A percentile compares a stretch with the other conserved stretches of the same genome.
phyloP scores from a whole-genome alignment of 2,888 invertebrate genomes.

The Steinernema scapterisci region DNA sequence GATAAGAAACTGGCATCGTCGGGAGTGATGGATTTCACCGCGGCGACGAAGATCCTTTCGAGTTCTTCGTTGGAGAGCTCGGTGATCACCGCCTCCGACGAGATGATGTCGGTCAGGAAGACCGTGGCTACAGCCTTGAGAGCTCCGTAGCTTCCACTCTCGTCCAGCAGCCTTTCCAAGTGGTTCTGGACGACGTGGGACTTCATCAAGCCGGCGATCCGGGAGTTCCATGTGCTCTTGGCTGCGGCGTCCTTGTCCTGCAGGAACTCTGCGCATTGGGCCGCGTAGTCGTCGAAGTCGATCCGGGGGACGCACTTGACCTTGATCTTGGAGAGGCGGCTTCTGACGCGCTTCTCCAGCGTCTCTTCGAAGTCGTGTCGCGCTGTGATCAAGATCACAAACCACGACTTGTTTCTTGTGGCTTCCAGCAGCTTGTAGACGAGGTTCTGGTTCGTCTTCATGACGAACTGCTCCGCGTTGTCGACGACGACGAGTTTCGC shows the following conservation, averaged over 20 bases:
- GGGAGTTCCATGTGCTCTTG: conserved; percentile 21
- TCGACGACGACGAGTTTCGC: conserved; percentile 1
- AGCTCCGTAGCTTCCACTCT: background rate
- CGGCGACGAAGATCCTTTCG: background rate
- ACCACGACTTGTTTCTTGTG: background rate
- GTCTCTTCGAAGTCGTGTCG: conserved; percentile 23
- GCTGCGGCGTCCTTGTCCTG: background rate
- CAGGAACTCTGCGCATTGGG: background rate
- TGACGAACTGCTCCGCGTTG: conserved; percentile 19
- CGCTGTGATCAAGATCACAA: conserved; percentile 6
- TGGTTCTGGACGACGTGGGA: background rate
- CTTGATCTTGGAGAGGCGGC: conserved; percentile 4
- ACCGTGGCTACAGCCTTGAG: background rate
- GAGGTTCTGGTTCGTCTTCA: conserved; percentile 18
- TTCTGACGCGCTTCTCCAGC: conserved; percentile 28
- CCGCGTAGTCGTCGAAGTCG: background rate
- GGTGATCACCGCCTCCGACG: background rate
- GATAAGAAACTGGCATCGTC: conserved; percentile 4
- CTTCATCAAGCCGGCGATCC: background rate
- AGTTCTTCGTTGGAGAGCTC: background rate
- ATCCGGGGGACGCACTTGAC: conserved; percentile 9
- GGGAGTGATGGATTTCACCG: conserved; percentile 15
- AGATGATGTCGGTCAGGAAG: background rate
- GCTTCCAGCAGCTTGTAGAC: conserved; percentile 25
- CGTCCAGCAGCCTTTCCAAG: background rate